Evolutionary conservation across 2,797 vertebrate genomes (phyloP).

Genomic region (Odontamblyopus rebecca): DNA sequence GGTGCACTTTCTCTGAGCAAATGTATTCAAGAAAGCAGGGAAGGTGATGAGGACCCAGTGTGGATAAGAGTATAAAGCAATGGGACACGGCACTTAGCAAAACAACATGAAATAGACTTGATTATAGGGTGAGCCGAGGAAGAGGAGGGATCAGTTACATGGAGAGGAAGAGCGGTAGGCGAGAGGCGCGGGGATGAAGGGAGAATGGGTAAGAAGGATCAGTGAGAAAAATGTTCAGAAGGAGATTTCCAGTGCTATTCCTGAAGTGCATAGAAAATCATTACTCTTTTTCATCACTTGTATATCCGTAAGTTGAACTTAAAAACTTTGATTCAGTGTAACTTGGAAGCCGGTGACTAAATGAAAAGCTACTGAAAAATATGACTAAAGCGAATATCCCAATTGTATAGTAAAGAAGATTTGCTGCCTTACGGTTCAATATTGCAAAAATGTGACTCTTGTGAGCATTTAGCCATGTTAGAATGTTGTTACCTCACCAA

Average conservation of each 20-base stretch:
- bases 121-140: constrained; percentile 55
- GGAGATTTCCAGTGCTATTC: constrained; percentile 41
- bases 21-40: constrained; percentile 29
- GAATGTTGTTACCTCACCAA: too few relatives aligned
- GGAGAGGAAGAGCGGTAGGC: constrained; percentile 39
- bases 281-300: constrained; percentile 15
- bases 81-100: constrained; percentile 41
- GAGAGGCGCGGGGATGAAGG: constrained; percentile 9
- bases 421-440: too few relatives aligned
- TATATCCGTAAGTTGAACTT: constrained; percentile 6
- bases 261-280: constrained; percentile 21
- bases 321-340: not conserved
- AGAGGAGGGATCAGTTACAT: constrained; percentile 48
- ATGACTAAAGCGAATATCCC: not conserved
- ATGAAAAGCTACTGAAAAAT: not conserved
- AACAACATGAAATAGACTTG: constrained; percentile 65
- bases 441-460: too few relatives aligned
- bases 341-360: not conserved
- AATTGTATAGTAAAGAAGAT: not conserved
- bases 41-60: constrained; percentile 33
- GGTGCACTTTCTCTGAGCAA: constrained; percentile 32
- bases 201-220: constrained; percentile 21
- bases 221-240: constrained; percentile 27
- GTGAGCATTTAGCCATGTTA: too few relatives aligned
- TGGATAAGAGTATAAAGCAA: constrained; percentile 21